phyloP scores from a whole-genome alignment of 2,888 invertebrate genomes.

The Sinhomidia bicolor region DNA sequence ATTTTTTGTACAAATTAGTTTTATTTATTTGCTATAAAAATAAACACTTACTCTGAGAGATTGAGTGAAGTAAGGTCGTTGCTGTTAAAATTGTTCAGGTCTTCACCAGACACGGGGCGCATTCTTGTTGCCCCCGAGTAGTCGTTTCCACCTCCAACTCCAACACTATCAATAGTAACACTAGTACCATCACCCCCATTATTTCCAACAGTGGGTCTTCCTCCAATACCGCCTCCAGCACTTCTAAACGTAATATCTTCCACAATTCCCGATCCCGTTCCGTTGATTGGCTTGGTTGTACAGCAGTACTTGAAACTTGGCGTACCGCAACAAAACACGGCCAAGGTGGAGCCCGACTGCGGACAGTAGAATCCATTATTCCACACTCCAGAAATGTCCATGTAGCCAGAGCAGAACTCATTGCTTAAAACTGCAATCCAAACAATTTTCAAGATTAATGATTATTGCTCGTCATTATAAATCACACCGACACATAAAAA shows the following conservation, averaged over 20 bases:
- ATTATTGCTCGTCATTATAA: too few relatives aligned
- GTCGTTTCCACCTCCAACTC: slow-evolving; percentile 29
- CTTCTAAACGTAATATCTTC: background rate
- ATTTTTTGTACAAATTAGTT: background rate
- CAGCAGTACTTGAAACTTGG: slow-evolving; percentile 82
- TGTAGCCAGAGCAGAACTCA: slow-evolving; percentile 70
- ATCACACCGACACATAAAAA: too few relatives aligned
- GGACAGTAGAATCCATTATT: slow-evolving; percentile 82
- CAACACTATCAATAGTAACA: slow-evolving; percentile 25
- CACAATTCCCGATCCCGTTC: slow-evolving; percentile 52
- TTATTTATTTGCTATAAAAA: background rate
- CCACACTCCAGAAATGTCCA: slow-evolving; percentile 82
- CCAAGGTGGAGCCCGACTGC: slow-evolving; percentile 81
- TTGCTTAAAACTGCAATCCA: slow-evolving; percentile 59
- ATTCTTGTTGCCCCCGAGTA: slow-evolving; percentile 55
- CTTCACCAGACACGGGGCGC: slow-evolving; percentile 10
- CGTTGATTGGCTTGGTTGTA: slow-evolving; percentile 75
- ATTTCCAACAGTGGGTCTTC: background rate
- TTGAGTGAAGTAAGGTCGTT: slow-evolving; percentile 44
- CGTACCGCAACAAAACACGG: slow-evolving; percentile 82
- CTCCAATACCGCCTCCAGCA: background rate
- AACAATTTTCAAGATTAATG: too few relatives aligned
- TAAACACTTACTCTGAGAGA: slow-evolving; percentile 40
- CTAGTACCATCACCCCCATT: slow-evolving; percentile 31
- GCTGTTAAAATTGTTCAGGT: background rate